Base-by-base conservation (phyloP, 2,113 vertebrate genomes). In the Misgurnus anguillicaudatus region DNA sequence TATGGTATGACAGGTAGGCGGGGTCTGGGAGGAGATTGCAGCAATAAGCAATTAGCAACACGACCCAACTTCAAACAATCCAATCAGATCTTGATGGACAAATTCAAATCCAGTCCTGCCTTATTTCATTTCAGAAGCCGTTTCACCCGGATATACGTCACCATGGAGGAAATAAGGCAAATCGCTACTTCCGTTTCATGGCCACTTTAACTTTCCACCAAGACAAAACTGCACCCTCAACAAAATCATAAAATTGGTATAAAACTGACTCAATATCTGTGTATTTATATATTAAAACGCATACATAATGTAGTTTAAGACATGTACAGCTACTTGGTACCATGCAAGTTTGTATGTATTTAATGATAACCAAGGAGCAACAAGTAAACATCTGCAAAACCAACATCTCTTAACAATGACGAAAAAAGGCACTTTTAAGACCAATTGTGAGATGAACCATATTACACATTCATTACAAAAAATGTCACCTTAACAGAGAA, bases 301-400 rank as follows among this genome's bases (percentile, higher is more conserved):
- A 57, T 8, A n/a, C 4, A 1, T 57, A 19, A 19, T 3, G 4
- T 60, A 3, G 9, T 47, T 8, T 4, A 17, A 13, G 8, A 58
- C 38, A 58, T 16, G n/a, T 24, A 60, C 53, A 75, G 21, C 19
- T 21, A 31, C 5, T 3, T 38, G 62, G 21, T 19, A 62, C 21
- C 41, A 75, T 75, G 39, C 72, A 75, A 36, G 38, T 38, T 9
- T 39, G 9, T 72, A 21, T 13, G 51, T 48, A 11, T 75, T 75
- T 75, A 75, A 62, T 75, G 58, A 5, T 47, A 61, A 62, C 13
- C 41, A 48, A 75, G 21, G 9, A 62, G 19, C 58, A 70, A 67
- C 68, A 38, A 4, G 39, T 53, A n/a, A 64, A 31, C 14, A 45
- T 42, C 24, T 58, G 24, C 21, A 16, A 58, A 77, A 65, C 63